Evolutionary conservation across 1,140 invertebrate genomes (phyloP), one percentile per base, ranked within the genome.

Genomic region (Aphelenchoides avenae): DNA sequence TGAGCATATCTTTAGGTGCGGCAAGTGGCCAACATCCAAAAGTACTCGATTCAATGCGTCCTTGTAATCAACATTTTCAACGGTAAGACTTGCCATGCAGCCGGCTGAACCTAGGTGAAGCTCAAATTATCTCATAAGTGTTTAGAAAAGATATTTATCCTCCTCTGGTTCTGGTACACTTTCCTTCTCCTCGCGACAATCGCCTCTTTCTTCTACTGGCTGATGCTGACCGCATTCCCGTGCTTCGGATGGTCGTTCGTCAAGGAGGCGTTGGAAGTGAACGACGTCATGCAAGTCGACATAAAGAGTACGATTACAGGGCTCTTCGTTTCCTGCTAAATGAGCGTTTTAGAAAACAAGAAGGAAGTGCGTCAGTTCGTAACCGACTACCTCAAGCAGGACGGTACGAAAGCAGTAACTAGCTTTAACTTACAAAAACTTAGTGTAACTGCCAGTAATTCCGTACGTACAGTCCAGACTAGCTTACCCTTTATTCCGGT

Each of bases 101-200:
- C 22, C 27, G 79, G 47, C 50, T 80, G 57, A 71, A 37, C 61
- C 70, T 44, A 15, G n/a, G 11, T 15, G 9, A n/a, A n/a, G n/a
- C 18, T n/a, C 34, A 11, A 36, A n/a, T 36, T 36, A 36, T 36
- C 18, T 11, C 34, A 36, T 36, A n/a, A 11, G n/a, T 36, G 26
- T 24, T 4, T 27, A 15, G 29, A 80, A 81, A 18, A 62, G 31
- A 80, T 82, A n/a, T 82, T 82, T 66, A 79, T 82, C 46, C 77
- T 82, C 42, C 61, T 82, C 15, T 82, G 81, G 81, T 82, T 82
- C 66, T 82, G 81, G 81, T 79, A 79, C 40, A 75, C 78, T 5
- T 76, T 80, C 51, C 73, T 82, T 18, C 71, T 79, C 33, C 53
- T 78, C 3, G 61, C 77, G 20, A 78, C 80, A 13, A 68, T 77